Conservation (phyloP, 2,888 invertebrate species). For the Drosophila ustulata region DNA sequence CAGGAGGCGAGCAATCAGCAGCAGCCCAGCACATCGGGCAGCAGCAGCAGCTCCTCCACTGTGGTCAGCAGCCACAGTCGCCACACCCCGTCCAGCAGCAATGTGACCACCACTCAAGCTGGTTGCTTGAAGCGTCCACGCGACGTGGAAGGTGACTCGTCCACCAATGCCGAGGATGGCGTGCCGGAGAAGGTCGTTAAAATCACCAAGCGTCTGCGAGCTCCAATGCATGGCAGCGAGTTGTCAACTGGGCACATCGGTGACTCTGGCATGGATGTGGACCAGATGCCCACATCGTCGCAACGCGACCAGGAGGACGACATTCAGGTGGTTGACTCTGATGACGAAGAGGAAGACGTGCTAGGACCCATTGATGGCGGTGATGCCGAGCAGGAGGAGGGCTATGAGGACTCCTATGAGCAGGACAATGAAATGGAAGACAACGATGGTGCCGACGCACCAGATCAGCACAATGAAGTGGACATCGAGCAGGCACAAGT, state of each 20-base stretch:
- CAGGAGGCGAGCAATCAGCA: conserved; percentile 83
- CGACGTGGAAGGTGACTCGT: conserved; percentile 86
- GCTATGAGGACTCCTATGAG: conserved; percentile 86
- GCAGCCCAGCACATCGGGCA: conserved; percentile 84
- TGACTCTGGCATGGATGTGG: conserved; percentile 88
- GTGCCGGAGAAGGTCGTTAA: conserved; percentile 81
- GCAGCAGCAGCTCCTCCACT: conserved; percentile 82
- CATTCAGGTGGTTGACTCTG: conserved; percentile 92
- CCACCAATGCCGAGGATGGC: conserved; percentile 85
- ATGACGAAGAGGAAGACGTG: conserved; percentile 88
- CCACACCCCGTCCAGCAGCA: conserved; percentile 88
- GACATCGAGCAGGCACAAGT: conserved; percentile 88
- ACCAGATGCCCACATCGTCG: conserved; percentile 94
- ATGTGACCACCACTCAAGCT: conserved; percentile 89
- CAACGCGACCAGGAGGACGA: conserved; percentile 95
- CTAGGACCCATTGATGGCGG: conserved; percentile 83
- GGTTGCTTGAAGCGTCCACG: conserved; percentile 87
- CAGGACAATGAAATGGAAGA: conserved; percentile 87
- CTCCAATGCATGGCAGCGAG: conserved; percentile 79
- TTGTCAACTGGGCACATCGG: conserved; percentile 86
- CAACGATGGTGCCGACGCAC: conserved; percentile 86
- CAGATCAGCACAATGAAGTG: conserved; percentile 87
- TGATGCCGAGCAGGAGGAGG: conserved; percentile 87
- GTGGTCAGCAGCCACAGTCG: conserved; percentile 85
- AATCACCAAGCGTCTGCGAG: conserved; percentile 83